These are phyloP conservation scores for Aix galericulata DNA, from an alignment of 2,113 vertebrate genomes.

Conservation along the genomic window DNA sequence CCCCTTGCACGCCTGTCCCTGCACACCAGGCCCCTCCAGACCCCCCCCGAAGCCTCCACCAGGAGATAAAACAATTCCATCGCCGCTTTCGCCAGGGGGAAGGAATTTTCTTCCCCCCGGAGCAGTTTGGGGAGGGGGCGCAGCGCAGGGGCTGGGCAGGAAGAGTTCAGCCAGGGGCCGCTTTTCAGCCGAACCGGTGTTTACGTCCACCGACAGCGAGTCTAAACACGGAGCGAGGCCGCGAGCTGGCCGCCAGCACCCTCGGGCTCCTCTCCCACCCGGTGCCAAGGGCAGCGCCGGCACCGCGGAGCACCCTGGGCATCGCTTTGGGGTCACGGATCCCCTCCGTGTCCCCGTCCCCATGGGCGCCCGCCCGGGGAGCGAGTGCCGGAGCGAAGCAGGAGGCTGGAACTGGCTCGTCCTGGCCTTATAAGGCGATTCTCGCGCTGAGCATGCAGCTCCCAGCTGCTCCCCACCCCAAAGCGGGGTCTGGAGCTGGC, in stretches of 20 bases:
- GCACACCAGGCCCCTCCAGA: background rate
- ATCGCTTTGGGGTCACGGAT: background rate
- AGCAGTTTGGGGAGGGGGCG: slow-evolving; percentile 26
- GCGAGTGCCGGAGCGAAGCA: fast-evolving
- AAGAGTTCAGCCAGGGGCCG: slow-evolving; percentile 61
- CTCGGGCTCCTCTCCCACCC: background rate
- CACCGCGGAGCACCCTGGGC: background rate
- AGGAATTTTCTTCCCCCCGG: background rate
- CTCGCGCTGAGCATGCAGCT: background rate
- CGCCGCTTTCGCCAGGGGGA: background rate
- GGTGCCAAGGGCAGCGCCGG: background rate
- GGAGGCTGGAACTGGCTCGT: slow-evolving; percentile 2
- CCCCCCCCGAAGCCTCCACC: background rate
- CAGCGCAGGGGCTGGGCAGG: slow-evolving; percentile 9
- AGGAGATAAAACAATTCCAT: background rate
- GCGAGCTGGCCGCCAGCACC: background rate
- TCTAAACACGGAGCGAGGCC: slow-evolving; percentile 49
- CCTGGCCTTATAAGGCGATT: slow-evolving; percentile 69
- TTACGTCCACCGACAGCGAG: slow-evolving; percentile 62
- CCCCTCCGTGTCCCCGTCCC: fast-evolving
- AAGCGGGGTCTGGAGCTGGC: slow-evolving; percentile 39
- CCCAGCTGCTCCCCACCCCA: slow-evolving; percentile 58
- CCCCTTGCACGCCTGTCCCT: background rate
- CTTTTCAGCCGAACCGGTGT: background rate
- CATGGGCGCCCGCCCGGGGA: background rate